Evolutionary conservation across 2,113 vertebrate genomes (phyloP).

Genomic region (Herpetotheres cachinnans): DNA sequence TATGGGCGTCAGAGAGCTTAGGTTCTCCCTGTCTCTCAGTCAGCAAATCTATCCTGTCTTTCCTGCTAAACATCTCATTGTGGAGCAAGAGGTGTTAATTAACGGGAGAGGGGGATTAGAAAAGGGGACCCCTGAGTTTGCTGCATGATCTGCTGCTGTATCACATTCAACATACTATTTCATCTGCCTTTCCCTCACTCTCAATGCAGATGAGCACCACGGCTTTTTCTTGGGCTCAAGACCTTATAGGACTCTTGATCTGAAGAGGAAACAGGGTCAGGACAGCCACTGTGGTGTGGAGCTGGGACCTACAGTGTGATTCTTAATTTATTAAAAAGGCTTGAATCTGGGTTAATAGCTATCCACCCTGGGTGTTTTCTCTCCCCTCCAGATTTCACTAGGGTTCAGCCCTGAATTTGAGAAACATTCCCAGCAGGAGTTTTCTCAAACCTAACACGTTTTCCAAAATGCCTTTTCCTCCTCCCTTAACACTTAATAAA

Average conservation of each 20-base stretch:
- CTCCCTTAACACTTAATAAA: not conserved
- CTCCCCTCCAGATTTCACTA: not conserved
- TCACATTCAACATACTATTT: rapidly evolving
- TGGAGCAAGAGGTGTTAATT: not conserved
- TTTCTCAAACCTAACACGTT: not conserved
- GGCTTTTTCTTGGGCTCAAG: not conserved
- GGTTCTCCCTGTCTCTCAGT: not conserved
- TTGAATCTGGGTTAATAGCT: not conserved
- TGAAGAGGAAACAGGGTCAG: not conserved
- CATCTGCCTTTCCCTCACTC: not conserved
- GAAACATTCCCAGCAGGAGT: not conserved
- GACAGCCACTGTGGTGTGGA: not conserved
- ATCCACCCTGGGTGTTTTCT: not conserved
- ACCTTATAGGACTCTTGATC: not conserved
- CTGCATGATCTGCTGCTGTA: not conserved
- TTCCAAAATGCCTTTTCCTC: not conserved
- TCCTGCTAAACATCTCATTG: not conserved
- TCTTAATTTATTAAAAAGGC: not conserved
- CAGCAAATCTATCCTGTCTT: not conserved
- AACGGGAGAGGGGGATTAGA: not conserved
- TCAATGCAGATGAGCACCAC: rapidly evolving
- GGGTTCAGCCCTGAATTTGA: not conserved
- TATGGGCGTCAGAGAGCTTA: not conserved
- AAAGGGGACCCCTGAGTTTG: not conserved
- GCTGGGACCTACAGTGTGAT: not conserved